phyloP scores from a whole-genome alignment of 2,113 vertebrate species.

The Paratilapia polleni region DNA sequence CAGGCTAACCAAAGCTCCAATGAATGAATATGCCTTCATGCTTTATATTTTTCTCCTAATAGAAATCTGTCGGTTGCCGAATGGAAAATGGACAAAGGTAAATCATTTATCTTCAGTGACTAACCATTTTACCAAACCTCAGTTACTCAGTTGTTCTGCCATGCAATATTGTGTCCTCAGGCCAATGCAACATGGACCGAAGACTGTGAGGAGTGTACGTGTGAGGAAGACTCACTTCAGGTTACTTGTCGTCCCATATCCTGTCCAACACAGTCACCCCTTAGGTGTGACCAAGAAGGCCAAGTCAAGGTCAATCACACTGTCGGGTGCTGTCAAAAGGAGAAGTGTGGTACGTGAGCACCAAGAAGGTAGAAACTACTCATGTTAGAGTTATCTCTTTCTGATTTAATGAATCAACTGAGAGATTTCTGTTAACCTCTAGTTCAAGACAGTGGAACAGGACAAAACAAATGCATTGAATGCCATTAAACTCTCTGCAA shows the following conservation, averaged over 20 bases:
- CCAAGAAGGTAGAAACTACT: no score
- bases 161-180: conserved; percentile 32
- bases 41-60: neutral
- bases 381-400: no score
- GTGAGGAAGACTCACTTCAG: conserved; percentile 28
- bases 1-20: no score
- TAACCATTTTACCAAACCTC: neutral
- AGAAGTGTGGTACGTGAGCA: conserved; percentile 59
- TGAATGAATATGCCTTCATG: neutral
- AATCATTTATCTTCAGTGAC: neutral
- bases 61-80: conserved; percentile 60
- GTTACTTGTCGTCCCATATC: neutral
- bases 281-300: conserved; percentile 50
- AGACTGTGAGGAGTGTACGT: conserved; percentile 53
- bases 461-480: no score
- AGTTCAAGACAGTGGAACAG: no score
- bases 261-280: conserved; percentile 41
- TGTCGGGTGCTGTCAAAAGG: conserved; percentile 42
- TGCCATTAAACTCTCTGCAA: no score
- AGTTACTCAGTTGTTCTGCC: neutral
- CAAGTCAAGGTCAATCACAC: conserved; percentile 44
- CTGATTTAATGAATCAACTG: no score
- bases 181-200: conserved; percentile 46
- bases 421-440: no score
- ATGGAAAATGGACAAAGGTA: conserved; percentile 58